Base-by-base conservation (phyloP, 2,797 vertebrate genomes). In the Peromyscus aztecus region DNA sequence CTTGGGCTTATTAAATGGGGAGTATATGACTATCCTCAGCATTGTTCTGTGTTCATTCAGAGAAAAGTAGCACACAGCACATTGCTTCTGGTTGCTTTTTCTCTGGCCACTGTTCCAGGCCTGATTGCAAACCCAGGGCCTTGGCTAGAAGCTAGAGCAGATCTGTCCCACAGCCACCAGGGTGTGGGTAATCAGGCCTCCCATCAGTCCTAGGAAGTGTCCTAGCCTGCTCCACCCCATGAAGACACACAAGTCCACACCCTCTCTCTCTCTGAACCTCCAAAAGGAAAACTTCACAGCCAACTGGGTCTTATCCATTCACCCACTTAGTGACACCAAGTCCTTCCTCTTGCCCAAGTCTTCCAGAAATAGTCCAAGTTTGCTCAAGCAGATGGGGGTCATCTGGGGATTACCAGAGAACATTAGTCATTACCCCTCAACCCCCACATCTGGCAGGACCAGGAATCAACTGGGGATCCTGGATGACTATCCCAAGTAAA, bases 61-160 rank as follows among this genome's bases (percentile, higher is more conserved):
- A 11, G 52, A 73, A 40, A 23, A 27, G 13, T 0, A 1, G 9
- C 16, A 4, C 4, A 24, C 0, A 5, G 2, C 0, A 17, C 29
- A 0, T 13, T 31, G 27, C 52, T 49, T 75, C 77, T 63, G 84
- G n/a, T 40, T 43, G 0, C 27, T 1, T 3, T 81, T n/a, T n/a
- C 14, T 8, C 49, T 31, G n/a, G 61, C 37, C 78, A 7, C 49
- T 9, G 0, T 19, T 3, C 40, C 40, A n/a, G 13, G 59, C 63
- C 52, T 59, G 46, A 87, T 21, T 27, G 27, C 31, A 75, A 93
- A 84, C 49, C 43, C 81, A 94, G 19, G 14, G 84, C 57, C 7
- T 34, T 71, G 57, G 27, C 90, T 63, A 10, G 29, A 57, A 86
- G 86, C 13, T 34, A 55, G 0, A 10, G 55, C 49, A 77, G 4